A percentile compares a stretch with the other conserved stretches of the same genome.
Evolutionary conservation across 2,888 invertebrate species (phyloP).

Genomic region (Silvanus unidentatus): DNA sequence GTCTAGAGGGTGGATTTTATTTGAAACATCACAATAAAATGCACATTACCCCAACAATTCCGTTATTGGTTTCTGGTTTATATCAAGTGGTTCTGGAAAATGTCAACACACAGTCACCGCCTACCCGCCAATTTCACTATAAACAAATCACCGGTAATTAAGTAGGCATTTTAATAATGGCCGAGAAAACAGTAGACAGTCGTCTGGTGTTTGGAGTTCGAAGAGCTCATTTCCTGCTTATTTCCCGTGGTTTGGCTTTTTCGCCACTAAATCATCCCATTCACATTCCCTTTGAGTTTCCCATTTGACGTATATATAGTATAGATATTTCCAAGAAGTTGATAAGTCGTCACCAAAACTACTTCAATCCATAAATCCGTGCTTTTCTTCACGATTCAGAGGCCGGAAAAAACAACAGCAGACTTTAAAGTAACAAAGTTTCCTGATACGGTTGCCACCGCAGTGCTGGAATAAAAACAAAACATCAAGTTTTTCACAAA

Average conservation of each 20-base stretch:
- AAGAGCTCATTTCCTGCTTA: slow-evolving; percentile 31
- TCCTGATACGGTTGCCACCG: no score
- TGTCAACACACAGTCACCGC: no score
- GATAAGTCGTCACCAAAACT: slow-evolving; percentile 29
- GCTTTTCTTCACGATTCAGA: slow-evolving; percentile 4
- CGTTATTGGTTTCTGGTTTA: no score
- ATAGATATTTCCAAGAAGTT: slow-evolving; percentile 28
- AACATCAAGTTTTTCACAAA: no score
- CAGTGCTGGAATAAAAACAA: no score
- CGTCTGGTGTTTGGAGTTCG: slow-evolving; percentile 30
- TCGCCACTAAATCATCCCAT: slow-evolving; percentile 10
- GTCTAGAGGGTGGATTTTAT: no score
- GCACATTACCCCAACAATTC: no score
- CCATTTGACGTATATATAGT: slow-evolving; percentile 22
- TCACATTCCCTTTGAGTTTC: slow-evolving; percentile 23
- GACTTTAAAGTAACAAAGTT: not conserved
- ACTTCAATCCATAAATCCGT: slow-evolving; percentile 23
- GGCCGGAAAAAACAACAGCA: not conserved
- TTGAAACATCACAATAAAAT: no score
- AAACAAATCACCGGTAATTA: no score
- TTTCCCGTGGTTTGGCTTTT: slow-evolving; percentile 20
- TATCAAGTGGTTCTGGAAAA: no score
- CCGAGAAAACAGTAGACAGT: slow-evolving; percentile 13
- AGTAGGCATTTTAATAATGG: slow-evolving; percentile 18
- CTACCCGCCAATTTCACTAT: no score